These are phyloP conservation scores for Rhinolophus ferrumequinum DNA, from an alignment of 2,113 vertebrate species.

Conservation along the genomic window DNA sequence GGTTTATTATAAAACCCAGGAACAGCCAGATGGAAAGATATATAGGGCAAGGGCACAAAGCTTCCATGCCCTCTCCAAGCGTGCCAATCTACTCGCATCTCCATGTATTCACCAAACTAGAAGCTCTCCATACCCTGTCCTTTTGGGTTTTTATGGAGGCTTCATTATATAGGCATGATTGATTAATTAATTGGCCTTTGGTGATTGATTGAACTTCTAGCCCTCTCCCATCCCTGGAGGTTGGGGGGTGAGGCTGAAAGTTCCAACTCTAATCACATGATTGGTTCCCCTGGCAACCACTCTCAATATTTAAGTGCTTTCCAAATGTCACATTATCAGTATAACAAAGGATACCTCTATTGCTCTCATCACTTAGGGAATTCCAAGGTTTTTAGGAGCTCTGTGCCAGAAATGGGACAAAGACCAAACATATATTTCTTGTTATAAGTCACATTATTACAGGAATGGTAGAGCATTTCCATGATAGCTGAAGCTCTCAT, in stretches of 20 bases:
- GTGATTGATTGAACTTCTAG: not conserved
- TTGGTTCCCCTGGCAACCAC: not conserved
- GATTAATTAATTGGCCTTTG: not conserved
- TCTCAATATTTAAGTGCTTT: not conserved
- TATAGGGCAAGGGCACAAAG: not conserved
- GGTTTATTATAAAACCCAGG: not conserved
- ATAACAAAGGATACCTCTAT: not conserved
- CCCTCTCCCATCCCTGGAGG: not conserved
- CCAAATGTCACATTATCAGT: not conserved
- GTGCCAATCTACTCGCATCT: not conserved
- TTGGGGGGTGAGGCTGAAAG: not conserved
- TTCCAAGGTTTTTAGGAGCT: not conserved
- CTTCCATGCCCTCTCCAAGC: not conserved
- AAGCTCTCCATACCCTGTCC: not conserved
- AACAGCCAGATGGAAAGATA: not conserved
- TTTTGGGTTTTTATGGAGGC: not conserved
- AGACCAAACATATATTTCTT: not conserved
- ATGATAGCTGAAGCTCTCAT: not conserved
- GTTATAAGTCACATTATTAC: not conserved
- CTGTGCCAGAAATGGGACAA: not conserved
- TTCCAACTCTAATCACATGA: not conserved
- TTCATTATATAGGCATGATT: not conserved
- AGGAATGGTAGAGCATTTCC: not conserved
- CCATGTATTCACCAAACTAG: not conserved
- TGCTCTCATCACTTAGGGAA: not conserved